Conservation (phyloP, 2,888 invertebrate species). For the Aphidoletes aphidimyza region DNA sequence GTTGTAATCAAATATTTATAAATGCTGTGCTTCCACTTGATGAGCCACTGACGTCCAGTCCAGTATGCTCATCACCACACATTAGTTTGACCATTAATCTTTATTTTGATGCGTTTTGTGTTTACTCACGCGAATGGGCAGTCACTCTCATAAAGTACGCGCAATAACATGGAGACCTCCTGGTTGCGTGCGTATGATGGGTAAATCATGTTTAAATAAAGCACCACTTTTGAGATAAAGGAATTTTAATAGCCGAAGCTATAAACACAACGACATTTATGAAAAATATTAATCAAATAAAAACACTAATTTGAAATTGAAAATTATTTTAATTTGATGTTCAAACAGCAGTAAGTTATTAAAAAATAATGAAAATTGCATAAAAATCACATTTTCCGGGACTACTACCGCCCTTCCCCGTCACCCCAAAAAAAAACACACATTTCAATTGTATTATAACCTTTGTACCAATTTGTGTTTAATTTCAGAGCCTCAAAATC, state of each 20-base stretch:
- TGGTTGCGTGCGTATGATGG: neutral
- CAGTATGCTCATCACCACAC: neutral
- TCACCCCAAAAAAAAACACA: too few relatives aligned
- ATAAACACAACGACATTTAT: neutral
- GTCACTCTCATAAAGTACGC: neutral
- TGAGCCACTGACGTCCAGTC: neutral
- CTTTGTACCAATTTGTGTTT: slow-evolving; percentile 39
- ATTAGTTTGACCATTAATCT: neutral
- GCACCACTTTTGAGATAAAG: slow-evolving; percentile 15
- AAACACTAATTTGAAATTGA: neutral
- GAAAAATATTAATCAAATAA: slow-evolving; percentile 31
- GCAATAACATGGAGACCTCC: neutral
- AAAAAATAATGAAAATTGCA: slow-evolving; percentile 22
- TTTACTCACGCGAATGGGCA: too few relatives aligned
- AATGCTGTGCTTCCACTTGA: neutral
- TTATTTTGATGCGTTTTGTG: neutral
- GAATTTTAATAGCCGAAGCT: neutral
- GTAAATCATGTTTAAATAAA: neutral
- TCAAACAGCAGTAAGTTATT: neutral
- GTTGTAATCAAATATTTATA: slow-evolving; percentile 3
- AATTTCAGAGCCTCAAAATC: neutral
- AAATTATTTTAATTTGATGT: slow-evolving; percentile 6
- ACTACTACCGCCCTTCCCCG: too few relatives aligned
- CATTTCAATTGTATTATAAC: neutral
- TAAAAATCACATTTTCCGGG: neutral